Conservation (phyloP, 2,888 invertebrate genomes). For the Hydroisotoma schaefferi region DNA sequence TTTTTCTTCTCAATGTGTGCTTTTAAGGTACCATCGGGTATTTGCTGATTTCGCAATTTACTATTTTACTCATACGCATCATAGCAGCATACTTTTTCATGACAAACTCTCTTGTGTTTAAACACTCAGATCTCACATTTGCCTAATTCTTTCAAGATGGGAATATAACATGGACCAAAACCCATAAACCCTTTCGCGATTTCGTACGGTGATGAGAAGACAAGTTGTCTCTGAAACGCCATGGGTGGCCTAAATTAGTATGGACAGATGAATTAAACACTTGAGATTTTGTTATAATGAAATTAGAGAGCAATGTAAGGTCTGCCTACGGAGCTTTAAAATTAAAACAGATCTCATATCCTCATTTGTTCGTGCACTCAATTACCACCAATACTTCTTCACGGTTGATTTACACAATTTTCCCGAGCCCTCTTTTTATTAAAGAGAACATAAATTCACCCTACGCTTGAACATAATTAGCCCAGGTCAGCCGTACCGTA, state of each 20-base stretch:
- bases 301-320: too few species aligned
- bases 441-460: constrained; percentile 12
- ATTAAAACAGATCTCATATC: neutral
- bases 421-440: constrained; percentile 9
- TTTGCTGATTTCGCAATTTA: too few species aligned
- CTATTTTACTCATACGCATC: neutral
- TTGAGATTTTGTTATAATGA: neutral
- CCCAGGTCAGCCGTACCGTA: neutral
- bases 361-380: constrained; percentile 7
- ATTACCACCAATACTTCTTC: constrained; percentile 13
- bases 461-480: too few species aligned
- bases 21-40: too few species aligned
- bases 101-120: too few species aligned
- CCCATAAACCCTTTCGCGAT: constrained; percentile 1
- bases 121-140: too few species aligned
- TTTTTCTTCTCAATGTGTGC: too few species aligned
- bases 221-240: neutral
- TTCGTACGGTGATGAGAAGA: constrained; percentile 2
- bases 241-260: constrained; percentile 17
- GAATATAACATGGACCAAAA: too few species aligned
- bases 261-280: constrained; percentile 9
- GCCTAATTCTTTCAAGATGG: too few species aligned
- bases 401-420: constrained; percentile 9
- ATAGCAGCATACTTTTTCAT: too few species aligned
- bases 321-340: too few species aligned